phyloP scores from a whole-genome alignment of 2,797 vertebrate species.

The Tenualosa ilisha region DNA sequence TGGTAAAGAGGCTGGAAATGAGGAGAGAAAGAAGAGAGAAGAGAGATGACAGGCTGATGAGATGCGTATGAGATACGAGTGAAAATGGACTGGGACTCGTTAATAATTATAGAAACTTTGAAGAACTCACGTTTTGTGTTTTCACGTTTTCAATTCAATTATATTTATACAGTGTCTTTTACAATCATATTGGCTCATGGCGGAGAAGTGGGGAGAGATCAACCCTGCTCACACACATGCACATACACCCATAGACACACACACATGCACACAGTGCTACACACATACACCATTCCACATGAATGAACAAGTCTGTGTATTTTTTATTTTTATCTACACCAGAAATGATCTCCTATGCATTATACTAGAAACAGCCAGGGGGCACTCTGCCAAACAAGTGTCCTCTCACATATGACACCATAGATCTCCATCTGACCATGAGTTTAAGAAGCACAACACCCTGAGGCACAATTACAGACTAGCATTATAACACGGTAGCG shows the following conservation, averaged over 20 bases:
- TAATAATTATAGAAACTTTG: no score
- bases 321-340: neutral
- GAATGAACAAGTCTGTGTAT: neutral
- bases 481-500: neutral
- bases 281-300: neutral
- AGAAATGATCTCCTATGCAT: neutral
- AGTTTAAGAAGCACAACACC: neutral
- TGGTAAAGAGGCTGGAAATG: neutral
- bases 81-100: no score
- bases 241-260: neutral
- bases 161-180: no score
- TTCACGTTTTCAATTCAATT: no score
- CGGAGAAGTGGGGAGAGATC: neutral
- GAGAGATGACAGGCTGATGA: neutral
- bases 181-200: no score
- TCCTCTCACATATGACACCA: constrained; percentile 16
- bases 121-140: no score
- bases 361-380: neutral
- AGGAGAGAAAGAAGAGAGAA: neutral
- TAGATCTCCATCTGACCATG: neutral
- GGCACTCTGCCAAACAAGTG: neutral
- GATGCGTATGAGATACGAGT: neutral
- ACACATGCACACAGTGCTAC: neutral
- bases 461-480: neutral
- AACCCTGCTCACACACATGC: constrained; percentile 2